Conservation (phyloP, 2,113 vertebrate genomes). For the Herpetotheres cachinnans region DNA sequence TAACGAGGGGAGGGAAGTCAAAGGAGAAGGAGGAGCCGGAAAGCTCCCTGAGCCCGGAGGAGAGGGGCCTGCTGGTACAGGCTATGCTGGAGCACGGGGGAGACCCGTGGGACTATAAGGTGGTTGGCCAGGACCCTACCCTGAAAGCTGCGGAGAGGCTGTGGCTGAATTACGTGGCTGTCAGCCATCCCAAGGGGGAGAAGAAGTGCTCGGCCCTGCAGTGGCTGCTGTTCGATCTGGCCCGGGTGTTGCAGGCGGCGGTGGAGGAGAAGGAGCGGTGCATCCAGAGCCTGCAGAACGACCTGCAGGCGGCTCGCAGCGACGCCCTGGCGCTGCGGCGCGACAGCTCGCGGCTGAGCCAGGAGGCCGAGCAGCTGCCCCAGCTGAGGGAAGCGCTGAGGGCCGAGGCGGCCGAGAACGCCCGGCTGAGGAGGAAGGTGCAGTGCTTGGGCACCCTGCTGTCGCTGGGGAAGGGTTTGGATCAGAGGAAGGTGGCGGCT, state of each 20-base stretch:
- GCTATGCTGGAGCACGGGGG: slow-evolving; percentile 9
- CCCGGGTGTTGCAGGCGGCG: not conserved
- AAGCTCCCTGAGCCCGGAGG: not conserved
- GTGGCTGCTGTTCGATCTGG: not conserved
- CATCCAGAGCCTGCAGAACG: not conserved
- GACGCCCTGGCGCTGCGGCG: not conserved
- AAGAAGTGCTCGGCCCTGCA: slow-evolving; percentile 22
- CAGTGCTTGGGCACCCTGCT: not conserved
- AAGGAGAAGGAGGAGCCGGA: not conserved
- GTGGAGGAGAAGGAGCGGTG: not conserved
- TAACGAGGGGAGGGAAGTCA: not conserved
- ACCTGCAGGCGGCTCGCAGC: not conserved
- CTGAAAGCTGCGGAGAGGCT: not conserved
- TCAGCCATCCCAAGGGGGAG: not conserved
- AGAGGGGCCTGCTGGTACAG: not conserved
- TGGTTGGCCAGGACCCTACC: not conserved
- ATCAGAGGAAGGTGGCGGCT: not conserved
- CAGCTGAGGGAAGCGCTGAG: not conserved
- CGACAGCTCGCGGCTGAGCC: not conserved
- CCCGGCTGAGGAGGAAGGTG: not conserved
- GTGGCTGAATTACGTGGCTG: not conserved
- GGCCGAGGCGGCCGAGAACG: not conserved
- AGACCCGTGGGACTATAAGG: not conserved
- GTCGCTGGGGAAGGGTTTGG: not conserved
- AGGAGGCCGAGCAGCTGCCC: not conserved